A percentile compares a stretch with the other conserved stretches of the same genome.
Evolutionary conservation across 1,140 invertebrate genomes (phyloP).

Genomic region (Linepithema humile): DNA sequence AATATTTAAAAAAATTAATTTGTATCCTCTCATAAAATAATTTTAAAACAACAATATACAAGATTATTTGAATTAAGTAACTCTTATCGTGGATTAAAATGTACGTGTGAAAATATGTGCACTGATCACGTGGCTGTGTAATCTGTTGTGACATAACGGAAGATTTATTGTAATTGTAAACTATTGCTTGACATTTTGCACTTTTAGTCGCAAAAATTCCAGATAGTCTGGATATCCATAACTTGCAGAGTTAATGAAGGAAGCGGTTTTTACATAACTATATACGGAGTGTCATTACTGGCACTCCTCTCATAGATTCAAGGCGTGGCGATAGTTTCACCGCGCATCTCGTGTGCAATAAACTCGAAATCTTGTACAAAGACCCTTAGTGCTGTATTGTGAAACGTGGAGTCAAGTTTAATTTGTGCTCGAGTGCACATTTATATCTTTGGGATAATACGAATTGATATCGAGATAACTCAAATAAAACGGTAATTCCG

Average conservation of each 20-base stretch:
- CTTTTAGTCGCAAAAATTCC: not conserved
- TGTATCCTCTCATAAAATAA: no score
- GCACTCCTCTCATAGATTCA: not conserved
- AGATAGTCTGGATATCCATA: not conserved
- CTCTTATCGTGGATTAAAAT: no score
- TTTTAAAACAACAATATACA: no score
- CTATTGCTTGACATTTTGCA: not conserved
- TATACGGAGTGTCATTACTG: slow-evolving; percentile 29
- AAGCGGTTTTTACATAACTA: slow-evolving; percentile 19
- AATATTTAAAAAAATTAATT: no score
- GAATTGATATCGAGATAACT: slow-evolving; percentile 60
- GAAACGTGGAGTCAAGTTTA: slow-evolving; percentile 54
- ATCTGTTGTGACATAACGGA: no score
- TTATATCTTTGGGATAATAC: slow-evolving; percentile 69
- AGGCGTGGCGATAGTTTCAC: slow-evolving; percentile 13
- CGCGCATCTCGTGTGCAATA: not conserved
- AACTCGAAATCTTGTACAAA: slow-evolving; percentile 36
- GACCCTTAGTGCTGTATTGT: slow-evolving; percentile 1
- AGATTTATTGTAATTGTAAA: no score
- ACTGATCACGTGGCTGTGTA: no score
- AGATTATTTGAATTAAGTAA: no score
- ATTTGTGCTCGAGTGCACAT: slow-evolving; percentile 53
- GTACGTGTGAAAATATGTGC: no score
- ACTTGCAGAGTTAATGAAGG: not conserved
- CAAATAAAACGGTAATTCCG: not conserved